A percentile compares a stretch with the other conserved stretches of the same genome.
Evolutionary conservation across 2,888 invertebrate genomes (phyloP).

Genomic region (Protula sp.): DNA sequence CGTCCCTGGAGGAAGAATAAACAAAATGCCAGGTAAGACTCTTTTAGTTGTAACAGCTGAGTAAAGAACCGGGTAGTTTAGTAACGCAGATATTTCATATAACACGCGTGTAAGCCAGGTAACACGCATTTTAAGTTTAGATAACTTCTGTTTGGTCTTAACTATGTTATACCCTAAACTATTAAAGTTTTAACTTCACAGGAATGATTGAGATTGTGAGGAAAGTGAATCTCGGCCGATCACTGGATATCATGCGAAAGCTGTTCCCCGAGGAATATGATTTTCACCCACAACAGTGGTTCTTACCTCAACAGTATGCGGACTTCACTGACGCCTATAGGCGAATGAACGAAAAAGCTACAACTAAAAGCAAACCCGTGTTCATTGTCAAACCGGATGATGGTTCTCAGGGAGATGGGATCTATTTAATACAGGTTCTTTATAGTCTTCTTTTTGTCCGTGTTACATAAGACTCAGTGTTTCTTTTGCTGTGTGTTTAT

Average conservation of each 20-base stretch:
- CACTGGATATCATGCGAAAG: slow-evolving; percentile 53
- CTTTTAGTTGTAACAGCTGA: too few relatives aligned
- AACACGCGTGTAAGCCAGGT: too few relatives aligned
- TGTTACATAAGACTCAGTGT: too few relatives aligned
- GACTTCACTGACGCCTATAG: slow-evolving; percentile 37
- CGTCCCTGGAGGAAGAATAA: slow-evolving; percentile 49
- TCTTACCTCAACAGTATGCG: slow-evolving; percentile 54
- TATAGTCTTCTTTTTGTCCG: too few relatives aligned
- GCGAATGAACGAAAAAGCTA: slow-evolving; percentile 1
- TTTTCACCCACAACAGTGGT: slow-evolving; percentile 57
- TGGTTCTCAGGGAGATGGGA: slow-evolving; percentile 57
- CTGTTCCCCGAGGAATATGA: slow-evolving; percentile 55
- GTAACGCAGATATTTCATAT: too few relatives aligned
- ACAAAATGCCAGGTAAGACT: slow-evolving; percentile 55
- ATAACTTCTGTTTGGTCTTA: neutral
- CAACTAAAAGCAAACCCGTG: slow-evolving; percentile 30
- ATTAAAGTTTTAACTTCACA: slow-evolving; percentile 24
- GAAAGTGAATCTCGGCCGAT: slow-evolving; percentile 55
- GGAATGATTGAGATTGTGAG: slow-evolving; percentile 55
- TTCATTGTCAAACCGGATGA: slow-evolving; percentile 58
- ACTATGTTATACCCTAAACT: neutral
- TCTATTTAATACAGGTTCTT: slow-evolving; percentile 51
- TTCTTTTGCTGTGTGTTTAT: too few relatives aligned
- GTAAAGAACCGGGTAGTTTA: too few relatives aligned
- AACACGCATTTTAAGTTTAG: neutral